These are phyloP conservation scores for Nymphalis c-album DNA, from an alignment of 2,888 invertebrate genomes.

Conservation along the genomic window DNA sequence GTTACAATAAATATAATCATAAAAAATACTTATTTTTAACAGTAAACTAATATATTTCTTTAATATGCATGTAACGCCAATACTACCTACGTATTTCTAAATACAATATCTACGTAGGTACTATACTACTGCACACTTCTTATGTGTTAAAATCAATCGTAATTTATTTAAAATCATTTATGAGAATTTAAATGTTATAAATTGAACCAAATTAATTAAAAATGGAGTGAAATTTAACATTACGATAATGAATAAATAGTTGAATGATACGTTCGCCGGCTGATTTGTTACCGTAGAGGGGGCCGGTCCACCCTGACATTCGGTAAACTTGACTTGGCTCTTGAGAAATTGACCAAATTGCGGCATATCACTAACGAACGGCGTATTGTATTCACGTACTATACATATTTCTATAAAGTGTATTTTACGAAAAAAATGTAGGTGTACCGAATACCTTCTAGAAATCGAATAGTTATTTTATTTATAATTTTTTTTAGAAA, in stretches of 20 bases:
- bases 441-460: neutral
- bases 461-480: neutral
- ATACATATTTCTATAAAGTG: conserved; percentile 9
- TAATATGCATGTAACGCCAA: too few species aligned
- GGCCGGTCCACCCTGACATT: conserved; percentile 68
- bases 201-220: conserved; percentile 13
- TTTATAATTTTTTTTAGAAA: neutral
- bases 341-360: conserved; percentile 45
- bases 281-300: conserved; percentile 37
- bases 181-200: neutral
- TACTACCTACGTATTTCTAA: too few species aligned
- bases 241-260: conserved; percentile 17
- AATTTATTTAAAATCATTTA: neutral
- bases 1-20: too few species aligned
- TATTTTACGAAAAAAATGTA: conserved; percentile 1
- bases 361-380: conserved; percentile 28
- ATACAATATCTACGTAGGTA: too few species aligned
- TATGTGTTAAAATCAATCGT: neutral
- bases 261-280: conserved; percentile 37
- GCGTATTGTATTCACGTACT: conserved; percentile 32
- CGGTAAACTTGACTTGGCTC: conserved; percentile 51
- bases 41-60: too few species aligned
- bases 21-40: too few species aligned
- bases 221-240: conserved; percentile 21
- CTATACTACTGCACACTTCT: neutral